phyloP scores from a whole-genome alignment of 2,113 vertebrate genomes.

The Heterotis niloticus region DNA sequence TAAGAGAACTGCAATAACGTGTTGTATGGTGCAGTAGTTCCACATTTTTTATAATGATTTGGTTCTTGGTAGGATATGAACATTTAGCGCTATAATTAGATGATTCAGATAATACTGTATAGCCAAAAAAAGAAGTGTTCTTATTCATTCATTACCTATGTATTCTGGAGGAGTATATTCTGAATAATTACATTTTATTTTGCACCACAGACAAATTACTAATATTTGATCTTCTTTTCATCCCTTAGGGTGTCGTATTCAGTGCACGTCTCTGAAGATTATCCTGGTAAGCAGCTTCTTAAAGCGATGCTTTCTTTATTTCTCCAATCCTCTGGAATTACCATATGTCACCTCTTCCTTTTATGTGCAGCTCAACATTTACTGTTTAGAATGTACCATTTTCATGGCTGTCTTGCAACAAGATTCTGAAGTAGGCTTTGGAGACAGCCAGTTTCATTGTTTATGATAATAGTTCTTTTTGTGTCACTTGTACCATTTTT shows the following conservation, averaged over 20 bases:
- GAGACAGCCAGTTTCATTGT: not conserved
- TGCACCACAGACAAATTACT: not conserved
- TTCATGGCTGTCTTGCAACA: not conserved
- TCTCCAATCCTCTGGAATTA: constrained; percentile 2
- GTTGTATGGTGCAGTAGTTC: too few species aligned
- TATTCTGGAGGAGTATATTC: not conserved
- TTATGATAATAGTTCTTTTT: too few species aligned
- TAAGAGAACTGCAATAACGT: too few species aligned
- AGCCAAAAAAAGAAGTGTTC: too few species aligned
- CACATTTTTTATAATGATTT: too few species aligned
- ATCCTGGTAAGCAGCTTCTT: constrained; percentile 14
- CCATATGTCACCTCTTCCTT: not conserved
- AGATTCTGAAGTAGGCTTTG: not conserved
- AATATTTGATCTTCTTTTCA: constrained; percentile 13
- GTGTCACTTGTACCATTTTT: too few species aligned
- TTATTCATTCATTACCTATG: not conserved
- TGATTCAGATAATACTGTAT: too few species aligned
- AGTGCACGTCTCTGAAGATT: constrained; percentile 31
- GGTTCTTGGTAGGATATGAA: too few species aligned
- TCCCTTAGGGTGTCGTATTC: constrained; percentile 28
- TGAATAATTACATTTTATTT: not conserved
- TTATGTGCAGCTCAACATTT: not conserved
- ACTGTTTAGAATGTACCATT: not conserved
- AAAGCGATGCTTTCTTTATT: not conserved
- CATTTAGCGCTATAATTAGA: too few species aligned